These are phyloP conservation scores for Zosterops hypoxanthus DNA, from an alignment of 2,113 vertebrate genomes.

Conservation along the genomic window DNA sequence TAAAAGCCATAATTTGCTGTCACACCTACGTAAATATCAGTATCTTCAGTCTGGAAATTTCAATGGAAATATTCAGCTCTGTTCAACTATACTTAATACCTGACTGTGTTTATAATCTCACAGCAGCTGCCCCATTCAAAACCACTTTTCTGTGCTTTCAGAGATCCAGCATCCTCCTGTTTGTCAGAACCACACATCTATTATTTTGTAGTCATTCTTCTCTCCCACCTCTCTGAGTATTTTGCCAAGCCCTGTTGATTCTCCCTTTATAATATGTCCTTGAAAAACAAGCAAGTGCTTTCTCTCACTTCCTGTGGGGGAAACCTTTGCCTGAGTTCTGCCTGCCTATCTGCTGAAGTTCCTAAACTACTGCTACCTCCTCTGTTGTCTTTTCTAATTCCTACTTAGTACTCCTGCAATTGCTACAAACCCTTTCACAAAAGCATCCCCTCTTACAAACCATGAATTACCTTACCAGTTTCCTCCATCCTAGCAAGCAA, in stretches of 20 bases:
- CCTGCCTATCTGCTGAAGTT: not conserved
- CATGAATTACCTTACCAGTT: not conserved
- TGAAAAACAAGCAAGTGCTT: not conserved
- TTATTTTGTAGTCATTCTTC: conserved; percentile 8
- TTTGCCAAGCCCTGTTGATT: conserved; percentile 4
- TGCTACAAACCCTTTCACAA: not conserved
- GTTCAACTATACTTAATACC: not conserved
- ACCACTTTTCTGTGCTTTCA: not conserved
- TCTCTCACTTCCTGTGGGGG: not conserved
- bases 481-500: not conserved
- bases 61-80: not conserved
- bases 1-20: not conserved
- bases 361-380: not conserved
- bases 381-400: not conserved
- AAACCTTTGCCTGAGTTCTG: not conserved
- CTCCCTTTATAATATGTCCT: not conserved
- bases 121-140: not conserved
- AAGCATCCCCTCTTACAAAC: not conserved
- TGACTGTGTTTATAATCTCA: not conserved
- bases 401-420: not conserved
- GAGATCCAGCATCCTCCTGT: not conserved
- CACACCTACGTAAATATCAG: not conserved
- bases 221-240: not conserved
- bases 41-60: not conserved
- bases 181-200: not conserved